Conservation (phyloP, 2,113 vertebrate genomes). For the Erythrocercus mccallii region DNA sequence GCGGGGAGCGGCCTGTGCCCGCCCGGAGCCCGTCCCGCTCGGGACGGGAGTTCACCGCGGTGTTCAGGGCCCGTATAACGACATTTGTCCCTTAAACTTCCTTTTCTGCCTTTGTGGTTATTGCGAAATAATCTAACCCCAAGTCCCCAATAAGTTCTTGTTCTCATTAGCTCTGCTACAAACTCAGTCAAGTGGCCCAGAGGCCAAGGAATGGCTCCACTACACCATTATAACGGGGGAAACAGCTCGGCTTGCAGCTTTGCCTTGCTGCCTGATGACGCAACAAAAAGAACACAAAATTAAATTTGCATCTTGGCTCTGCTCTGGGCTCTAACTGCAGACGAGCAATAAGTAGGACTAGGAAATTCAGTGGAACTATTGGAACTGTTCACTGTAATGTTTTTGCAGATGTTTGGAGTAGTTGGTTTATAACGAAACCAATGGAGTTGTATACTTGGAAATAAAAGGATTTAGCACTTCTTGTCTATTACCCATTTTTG, state of each 20-base stretch:
- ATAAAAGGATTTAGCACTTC: not conserved
- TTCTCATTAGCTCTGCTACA: fast-evolving
- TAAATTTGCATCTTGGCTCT: fast-evolving
- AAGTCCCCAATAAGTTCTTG: fast-evolving
- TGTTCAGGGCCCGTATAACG: fast-evolving
- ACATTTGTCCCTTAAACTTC: fast-evolving
- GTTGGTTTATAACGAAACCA: not conserved
- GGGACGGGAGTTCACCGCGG: fast-evolving
- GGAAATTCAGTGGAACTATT: not conserved
- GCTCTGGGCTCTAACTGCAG: fast-evolving
- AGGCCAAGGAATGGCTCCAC: fast-evolving
- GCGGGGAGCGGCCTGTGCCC: too few relatives aligned
- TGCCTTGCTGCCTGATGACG: fast-evolving
- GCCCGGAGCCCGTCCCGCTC: fast-evolving
- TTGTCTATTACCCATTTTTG: not conserved
- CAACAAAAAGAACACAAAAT: not conserved
- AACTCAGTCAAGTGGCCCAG: too few relatives aligned
- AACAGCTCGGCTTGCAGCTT: not conserved
- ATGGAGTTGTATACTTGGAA: not conserved
- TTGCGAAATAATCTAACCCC: too few relatives aligned
- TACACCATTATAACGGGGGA: fast-evolving
- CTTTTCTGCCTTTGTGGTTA: fast-evolving
- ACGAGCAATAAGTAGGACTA: too few relatives aligned
- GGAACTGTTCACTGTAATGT: fast-evolving
- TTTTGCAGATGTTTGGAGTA: not conserved